Evolutionary conservation across 2,888 invertebrate genomes (phyloP).

Genomic region (Cryptops parisi): DNA sequence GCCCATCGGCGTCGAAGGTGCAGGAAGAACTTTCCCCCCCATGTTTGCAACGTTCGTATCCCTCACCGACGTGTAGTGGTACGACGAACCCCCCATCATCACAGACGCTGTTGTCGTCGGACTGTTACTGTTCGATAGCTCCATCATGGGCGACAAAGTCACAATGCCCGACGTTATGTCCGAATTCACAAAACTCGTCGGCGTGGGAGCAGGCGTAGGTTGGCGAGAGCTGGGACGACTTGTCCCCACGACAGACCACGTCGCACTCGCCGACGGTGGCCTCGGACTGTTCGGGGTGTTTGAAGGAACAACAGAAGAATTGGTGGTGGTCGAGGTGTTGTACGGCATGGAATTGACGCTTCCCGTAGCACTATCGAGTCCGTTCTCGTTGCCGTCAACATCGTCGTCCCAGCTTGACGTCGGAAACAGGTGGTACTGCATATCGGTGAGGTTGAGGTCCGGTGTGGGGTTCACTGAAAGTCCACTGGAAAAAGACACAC

Average conservation of each 20-base stretch:
- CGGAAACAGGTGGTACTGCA: constrained; percentile 20
- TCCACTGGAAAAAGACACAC: constrained; percentile 26
- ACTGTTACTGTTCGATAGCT: constrained; percentile 2
- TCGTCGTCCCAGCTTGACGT: constrained; percentile 16
- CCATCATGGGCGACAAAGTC: constrained; percentile 8
- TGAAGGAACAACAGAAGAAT: background rate
- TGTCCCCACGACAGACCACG: constrained; percentile 5
- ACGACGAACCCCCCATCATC: constrained; percentile 11
- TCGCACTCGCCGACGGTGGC: constrained; percentile 9
- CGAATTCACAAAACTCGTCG: background rate
- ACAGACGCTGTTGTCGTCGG: constrained; percentile 10
- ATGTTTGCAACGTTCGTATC: constrained; percentile 1
- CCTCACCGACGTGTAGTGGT: constrained; percentile 8
- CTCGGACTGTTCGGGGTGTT: constrained; percentile 17
- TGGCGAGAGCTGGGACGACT: constrained; percentile 47
- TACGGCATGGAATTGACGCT: background rate
- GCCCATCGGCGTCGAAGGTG: background rate
- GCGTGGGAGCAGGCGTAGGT: constrained; percentile 14
- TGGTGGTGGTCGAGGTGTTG: background rate
- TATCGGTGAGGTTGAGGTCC: constrained; percentile 16
- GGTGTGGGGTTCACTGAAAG: constrained; percentile 32
- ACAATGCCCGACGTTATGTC: constrained; percentile 3
- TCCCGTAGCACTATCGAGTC: background rate
- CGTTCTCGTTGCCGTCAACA: constrained; percentile 12
- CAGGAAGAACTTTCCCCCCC: background rate